Percentiles rank a stretch among this genome's conserved stretches.
Conservation (phyloP, 2,888 invertebrate species). For the Rhingia campestris region DNA sequence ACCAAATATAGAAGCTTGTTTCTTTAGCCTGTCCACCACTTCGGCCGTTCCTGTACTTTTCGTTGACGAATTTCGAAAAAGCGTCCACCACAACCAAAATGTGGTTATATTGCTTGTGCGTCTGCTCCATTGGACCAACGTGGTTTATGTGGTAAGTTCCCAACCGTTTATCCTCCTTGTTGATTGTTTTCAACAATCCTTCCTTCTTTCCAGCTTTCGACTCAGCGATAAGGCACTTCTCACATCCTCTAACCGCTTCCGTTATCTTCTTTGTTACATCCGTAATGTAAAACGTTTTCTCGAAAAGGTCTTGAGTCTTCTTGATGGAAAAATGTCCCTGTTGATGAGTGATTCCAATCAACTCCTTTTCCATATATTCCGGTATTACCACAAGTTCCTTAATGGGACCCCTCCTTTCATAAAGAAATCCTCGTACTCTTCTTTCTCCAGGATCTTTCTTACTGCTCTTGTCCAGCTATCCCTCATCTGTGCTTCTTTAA, state of each 20-base stretch:
- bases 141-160: slow-evolving; percentile 17
- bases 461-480: no score
- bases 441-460: no score
- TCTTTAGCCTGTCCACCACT: slow-evolving; percentile 76
- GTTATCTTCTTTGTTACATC: neutral
- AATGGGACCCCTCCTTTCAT: neutral
- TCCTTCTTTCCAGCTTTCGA: neutral
- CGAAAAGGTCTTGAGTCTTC: neutral
- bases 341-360: neutral
- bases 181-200: neutral
- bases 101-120: slow-evolving; percentile 2
- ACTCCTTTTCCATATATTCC: neutral
- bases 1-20: slow-evolving; percentile 1
- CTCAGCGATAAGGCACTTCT: neutral
- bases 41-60: slow-evolving; percentile 77
- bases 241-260: neutral
- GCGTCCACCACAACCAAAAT: slow-evolving; percentile 75
- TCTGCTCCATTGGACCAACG: slow-evolving; percentile 9
- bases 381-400: neutral
- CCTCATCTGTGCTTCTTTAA: no score
- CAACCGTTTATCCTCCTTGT: slow-evolving; percentile 11
- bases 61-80: slow-evolving; percentile 79
- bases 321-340: slow-evolving; percentile 3
- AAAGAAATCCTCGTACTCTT: neutral
- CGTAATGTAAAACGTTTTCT: neutral